Base-by-base conservation (phyloP, 2,888 invertebrate species). In the Idaea aversata region DNA sequence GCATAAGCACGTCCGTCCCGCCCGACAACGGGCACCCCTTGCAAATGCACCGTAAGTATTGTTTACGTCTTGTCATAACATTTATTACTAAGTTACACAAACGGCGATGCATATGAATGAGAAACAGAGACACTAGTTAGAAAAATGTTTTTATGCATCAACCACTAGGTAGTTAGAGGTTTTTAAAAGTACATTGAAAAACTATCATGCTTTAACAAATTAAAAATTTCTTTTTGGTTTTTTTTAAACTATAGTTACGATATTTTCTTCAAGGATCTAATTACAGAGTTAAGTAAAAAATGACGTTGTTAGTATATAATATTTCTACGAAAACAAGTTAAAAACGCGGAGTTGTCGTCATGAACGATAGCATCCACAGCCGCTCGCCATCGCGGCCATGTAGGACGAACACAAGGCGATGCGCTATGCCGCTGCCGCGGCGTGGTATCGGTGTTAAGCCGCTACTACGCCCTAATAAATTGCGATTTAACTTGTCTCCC, bases 401-500 rank as follows among this genome's bases (percentile, higher is more conserved):
- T 47, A 47, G 47, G 62, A 13, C 60, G 62, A 64, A 68, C 65
- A 71, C 69, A 69, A 70, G 72, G 68, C 67, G 72, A 70, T 67
- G 71, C 68, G 74, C 73, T 73, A 70, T 73, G 72, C 70, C 71
- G 74, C 70, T 73, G 72, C 70, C 71, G 74, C 70, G 71, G 76
- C 66, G 72, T 47, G 70, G 70, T 61, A 63, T 67, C 81, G 77
- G 79, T 81, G 82, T 86, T 91, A 90, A 91, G 90, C 91, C 87
- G 84, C 87, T 85, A 86, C 85, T 87, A 88, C 88, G 86, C 91
- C 90, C 88, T 91, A 92, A 92, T 92, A 92, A 92, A 93, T 92
- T 92, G 91, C 93, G 91, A 91, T 92, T 92, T 93, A 92, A 92
- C 89, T 93, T 92, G 92, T 93, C 93, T 88, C 87, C 85, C 91